These are phyloP conservation scores for Casuarius casuarius DNA, from an alignment of 2,113 vertebrate genomes.

Conservation along the genomic window DNA sequence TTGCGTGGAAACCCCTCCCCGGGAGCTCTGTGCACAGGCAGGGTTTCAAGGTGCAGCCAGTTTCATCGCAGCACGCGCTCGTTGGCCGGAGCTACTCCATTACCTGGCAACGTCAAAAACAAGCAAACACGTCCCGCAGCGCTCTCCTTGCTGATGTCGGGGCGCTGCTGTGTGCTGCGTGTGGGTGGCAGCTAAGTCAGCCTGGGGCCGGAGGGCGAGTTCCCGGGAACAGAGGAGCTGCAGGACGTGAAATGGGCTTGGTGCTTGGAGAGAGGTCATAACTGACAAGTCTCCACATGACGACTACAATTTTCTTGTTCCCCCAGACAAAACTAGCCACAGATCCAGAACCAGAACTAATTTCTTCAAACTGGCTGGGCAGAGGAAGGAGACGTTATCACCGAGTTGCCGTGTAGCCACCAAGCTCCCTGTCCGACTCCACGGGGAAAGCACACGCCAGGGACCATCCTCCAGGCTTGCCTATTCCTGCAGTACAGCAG, in stretches of 20 bases:
- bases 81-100: neutral
- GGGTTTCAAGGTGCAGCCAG: neutral
- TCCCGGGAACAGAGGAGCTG: neutral
- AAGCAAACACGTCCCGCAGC: neutral
- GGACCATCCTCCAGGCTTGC: neutral
- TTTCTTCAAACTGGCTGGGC: neutral
- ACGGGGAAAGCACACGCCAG: neutral
- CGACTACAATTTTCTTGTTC: neutral
- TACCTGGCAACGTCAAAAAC: neutral
- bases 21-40: neutral
- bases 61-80: neutral
- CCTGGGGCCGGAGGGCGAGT: fast-evolving
- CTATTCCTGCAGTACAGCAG: neutral
- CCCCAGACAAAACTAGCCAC: neutral
- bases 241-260: neutral
- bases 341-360: neutral
- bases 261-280: neutral
- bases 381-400: neutral
- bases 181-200: neutral
- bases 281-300: neutral
- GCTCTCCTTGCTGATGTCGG: fast-evolving
- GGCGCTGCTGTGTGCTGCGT: neutral
- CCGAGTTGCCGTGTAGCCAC: neutral
- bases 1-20: neutral
- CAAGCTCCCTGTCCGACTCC: neutral